A percentile compares a stretch with the other conserved stretches of the same genome.
phyloP scores from a whole-genome alignment of 2,113 vertebrate species.

The Salvator merianae region DNA sequence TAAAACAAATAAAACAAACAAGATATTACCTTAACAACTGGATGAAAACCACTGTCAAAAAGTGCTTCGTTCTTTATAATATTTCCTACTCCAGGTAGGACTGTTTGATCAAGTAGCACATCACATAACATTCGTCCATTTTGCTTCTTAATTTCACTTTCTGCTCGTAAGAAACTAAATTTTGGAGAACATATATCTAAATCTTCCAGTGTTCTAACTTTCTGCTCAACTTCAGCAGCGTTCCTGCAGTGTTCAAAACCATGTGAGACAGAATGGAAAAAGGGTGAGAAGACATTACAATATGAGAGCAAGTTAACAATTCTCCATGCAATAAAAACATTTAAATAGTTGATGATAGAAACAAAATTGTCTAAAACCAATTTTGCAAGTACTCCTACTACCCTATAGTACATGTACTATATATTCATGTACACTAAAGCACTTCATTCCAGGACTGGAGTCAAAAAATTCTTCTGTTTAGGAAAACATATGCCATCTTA shows the following conservation, averaged over 20 bases:
- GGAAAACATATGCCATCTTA: constrained; percentile 65
- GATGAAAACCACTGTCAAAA: constrained; percentile 89
- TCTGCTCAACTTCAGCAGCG: constrained; percentile 79
- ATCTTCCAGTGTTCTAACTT: constrained; percentile 79
- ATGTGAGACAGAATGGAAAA: constrained; percentile 8
- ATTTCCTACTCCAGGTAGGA: constrained; percentile 94
- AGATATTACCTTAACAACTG: constrained; percentile 81
- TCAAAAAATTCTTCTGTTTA: neutral
- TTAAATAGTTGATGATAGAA: neutral
- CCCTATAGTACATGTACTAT: too few species aligned
- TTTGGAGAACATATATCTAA: constrained; percentile 89
- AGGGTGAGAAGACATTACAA: neutral
- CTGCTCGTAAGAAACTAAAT: constrained; percentile 83
- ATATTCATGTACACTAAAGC: neutral
- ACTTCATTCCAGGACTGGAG: neutral
- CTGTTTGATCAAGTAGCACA: constrained; percentile 88
- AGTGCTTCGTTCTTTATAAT: constrained; percentile 97
- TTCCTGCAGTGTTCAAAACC: constrained; percentile 69
- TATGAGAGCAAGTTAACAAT: constrained; percentile 8
- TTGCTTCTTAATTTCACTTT: constrained; percentile 80
- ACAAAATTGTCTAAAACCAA: neutral
- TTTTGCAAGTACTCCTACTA: too few species aligned
- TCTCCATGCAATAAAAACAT: constrained; percentile 39
- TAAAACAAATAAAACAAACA: too few species aligned
- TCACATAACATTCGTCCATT: constrained; percentile 86